phyloP scores from a whole-genome alignment of 2,797 vertebrate genomes.

The Graptemys geographica region DNA sequence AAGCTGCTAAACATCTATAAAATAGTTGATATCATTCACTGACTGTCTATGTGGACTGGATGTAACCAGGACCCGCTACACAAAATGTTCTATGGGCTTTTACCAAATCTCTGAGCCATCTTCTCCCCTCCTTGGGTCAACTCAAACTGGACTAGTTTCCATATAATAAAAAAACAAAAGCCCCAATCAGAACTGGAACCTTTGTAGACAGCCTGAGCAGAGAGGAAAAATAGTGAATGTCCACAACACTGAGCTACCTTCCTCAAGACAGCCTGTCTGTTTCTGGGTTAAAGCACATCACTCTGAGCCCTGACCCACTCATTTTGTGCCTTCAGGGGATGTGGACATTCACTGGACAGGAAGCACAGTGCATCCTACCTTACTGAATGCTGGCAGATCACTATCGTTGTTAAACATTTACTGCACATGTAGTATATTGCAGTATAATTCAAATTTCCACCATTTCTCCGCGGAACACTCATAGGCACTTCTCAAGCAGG shows the following conservation, averaged over 20 bases:
- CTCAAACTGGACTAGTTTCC: no score
- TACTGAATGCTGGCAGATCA: constrained; percentile 20
- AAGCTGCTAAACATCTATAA: no score
- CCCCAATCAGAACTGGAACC: no score
- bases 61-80: no score
- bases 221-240: neutral
- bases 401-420: neutral
- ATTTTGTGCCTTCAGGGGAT: neutral
- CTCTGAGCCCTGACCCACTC: constrained; percentile 25
- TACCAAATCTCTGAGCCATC: no score
- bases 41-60: no score
- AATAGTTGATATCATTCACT: no score
- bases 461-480: neutral
- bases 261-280: neutral
- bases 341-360: neutral
- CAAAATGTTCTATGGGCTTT: no score
- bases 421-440: neutral
- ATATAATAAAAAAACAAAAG: no score
- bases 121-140: no score
- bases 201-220: no score
- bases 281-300: neutral
- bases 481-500: neutral
- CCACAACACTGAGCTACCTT: neutral
- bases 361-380: neutral
- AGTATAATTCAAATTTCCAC: neutral